Evolutionary conservation across 2,888 invertebrate species (phyloP).

Genomic region (Cynaeus angustus): DNA sequence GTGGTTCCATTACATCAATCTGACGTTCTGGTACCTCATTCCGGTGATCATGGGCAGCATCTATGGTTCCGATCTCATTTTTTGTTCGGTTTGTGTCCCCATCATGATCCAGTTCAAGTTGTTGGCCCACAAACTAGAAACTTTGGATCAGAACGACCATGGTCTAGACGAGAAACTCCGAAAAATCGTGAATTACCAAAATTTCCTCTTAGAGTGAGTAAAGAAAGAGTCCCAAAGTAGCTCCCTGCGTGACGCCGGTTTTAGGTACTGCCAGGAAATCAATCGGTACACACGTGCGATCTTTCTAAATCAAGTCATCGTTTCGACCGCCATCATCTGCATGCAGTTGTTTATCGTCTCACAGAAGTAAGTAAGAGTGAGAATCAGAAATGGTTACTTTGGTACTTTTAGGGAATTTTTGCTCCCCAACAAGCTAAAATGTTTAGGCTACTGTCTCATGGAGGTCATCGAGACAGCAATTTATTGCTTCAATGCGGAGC

Average conservation of each 20-base stretch:
- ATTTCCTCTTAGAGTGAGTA: no score
- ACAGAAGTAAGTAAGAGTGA: slow-evolving; percentile 9
- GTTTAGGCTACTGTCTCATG: slow-evolving; percentile 26
- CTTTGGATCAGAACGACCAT: background rate
- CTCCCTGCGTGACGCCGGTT: no score
- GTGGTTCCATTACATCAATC: slow-evolving; percentile 35
- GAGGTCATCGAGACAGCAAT: slow-evolving; percentile 23
- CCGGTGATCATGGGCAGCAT: slow-evolving; percentile 26
- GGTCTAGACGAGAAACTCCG: background rate
- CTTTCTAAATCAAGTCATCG: slow-evolving; percentile 27
- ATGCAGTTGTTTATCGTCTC: slow-evolving; percentile 35
- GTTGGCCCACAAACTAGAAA: slow-evolving; percentile 12
- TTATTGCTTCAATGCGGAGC: slow-evolving; percentile 28
- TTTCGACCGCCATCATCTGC: slow-evolving; percentile 29
- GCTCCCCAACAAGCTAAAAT: slow-evolving; percentile 24
- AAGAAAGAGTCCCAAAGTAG: no score
- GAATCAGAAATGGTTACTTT: background rate
- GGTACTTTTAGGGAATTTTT: slow-evolving; percentile 18
- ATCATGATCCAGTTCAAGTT: slow-evolving; percentile 20
- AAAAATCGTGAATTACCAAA: slow-evolving; percentile 21
- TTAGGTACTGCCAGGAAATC: slow-evolving; percentile 25
- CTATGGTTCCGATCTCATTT: slow-evolving; percentile 22
- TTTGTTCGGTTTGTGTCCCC: slow-evolving; percentile 34
- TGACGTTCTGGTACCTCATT: slow-evolving; percentile 21
- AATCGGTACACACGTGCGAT: slow-evolving; percentile 8